Conservation (phyloP, 1,140 invertebrate species). For the Melanaphis sacchari region DNA sequence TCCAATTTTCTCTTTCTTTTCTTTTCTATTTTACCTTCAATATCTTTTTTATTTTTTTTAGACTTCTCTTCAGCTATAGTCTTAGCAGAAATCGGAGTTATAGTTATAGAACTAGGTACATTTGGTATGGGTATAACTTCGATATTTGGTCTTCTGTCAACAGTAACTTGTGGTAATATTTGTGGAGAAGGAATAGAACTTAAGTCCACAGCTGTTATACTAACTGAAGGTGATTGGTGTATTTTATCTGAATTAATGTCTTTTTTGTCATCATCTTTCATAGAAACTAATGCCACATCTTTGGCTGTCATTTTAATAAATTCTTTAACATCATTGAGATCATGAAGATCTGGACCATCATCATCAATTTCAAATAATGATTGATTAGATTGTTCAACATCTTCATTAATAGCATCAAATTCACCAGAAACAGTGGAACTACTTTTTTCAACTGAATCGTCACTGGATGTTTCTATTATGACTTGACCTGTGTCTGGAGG, state of each 20-base stretch:
- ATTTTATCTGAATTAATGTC: slow-evolving; percentile 36
- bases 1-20: slow-evolving; percentile 80
- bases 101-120: slow-evolving; percentile 81
- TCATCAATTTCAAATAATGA: slow-evolving; percentile 51
- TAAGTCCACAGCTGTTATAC: slow-evolving; percentile 52
- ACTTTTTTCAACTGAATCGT: slow-evolving; percentile 54
- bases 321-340: slow-evolving; percentile 55
- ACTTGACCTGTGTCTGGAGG: slow-evolving; percentile 51
- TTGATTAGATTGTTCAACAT: slow-evolving; percentile 15
- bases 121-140: slow-evolving; percentile 66
- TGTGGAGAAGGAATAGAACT: slow-evolving; percentile 51
- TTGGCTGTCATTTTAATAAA: slow-evolving; percentile 50
- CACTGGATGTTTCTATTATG: slow-evolving; percentile 32
- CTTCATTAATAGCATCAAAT: slow-evolving; percentile 39
- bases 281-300: slow-evolving; percentile 36
- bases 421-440: slow-evolving; percentile 40
- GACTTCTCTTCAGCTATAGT: slow-evolving; percentile 69
- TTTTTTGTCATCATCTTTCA: slow-evolving; percentile 49
- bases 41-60: slow-evolving; percentile 63
- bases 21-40: slow-evolving; percentile 76
- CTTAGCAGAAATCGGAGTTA: slow-evolving; percentile 74
- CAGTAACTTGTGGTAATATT: slow-evolving; percentile 49
- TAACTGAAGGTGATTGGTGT: slow-evolving; percentile 42
- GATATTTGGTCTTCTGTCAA: slow-evolving; percentile 47
- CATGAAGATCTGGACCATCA: slow-evolving; percentile 51